Percentiles rank a stretch among this genome's conserved stretches.
Conservation (phyloP, 1,140 invertebrate genomes). For the Tribolium castaneum region DNA sequence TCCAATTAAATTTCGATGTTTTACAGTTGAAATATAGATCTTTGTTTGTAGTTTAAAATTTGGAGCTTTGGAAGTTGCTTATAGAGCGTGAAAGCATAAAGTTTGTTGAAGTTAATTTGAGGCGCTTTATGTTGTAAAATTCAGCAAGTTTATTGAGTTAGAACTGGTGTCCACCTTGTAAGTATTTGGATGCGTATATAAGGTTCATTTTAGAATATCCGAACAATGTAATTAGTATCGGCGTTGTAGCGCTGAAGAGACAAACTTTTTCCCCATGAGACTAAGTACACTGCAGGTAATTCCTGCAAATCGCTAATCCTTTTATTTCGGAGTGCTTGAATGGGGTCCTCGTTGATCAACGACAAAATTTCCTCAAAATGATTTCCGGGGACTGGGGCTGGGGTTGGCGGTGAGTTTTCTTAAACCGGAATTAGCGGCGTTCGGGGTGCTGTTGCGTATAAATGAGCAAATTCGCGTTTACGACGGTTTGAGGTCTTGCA, state of each 20-base stretch:
- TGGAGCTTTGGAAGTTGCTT: not conserved
- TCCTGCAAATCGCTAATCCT: conserved; percentile 19
- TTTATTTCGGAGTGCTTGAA: conserved; percentile 1
- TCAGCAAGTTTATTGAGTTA: not conserved
- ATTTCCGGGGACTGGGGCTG: not conserved
- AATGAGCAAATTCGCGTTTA: conserved; percentile 12
- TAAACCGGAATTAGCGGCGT: conserved; percentile 8
- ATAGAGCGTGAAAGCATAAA: not conserved
- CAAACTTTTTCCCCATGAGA: conserved; percentile 8
- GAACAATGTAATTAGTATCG: conserved; percentile 11
- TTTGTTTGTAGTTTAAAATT: not conserved
- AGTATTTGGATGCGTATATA: not conserved
- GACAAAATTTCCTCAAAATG: not conserved
- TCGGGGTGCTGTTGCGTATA: conserved; percentile 12
- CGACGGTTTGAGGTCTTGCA: not conserved
- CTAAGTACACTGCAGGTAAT: conserved; percentile 18
- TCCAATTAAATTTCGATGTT: no score
- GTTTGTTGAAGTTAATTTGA: not conserved
- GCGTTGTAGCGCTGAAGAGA: conserved; percentile 17
- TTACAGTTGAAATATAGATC: not conserved
- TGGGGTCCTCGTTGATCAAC: not conserved
- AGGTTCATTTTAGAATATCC: conserved; percentile 4
- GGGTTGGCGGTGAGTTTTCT: not conserved
- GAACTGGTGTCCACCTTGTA: not conserved
- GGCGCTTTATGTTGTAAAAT: not conserved